Evolutionary conservation across 1,140 invertebrate species (phyloP).

Genomic region (Hesperophylax magnus): DNA sequence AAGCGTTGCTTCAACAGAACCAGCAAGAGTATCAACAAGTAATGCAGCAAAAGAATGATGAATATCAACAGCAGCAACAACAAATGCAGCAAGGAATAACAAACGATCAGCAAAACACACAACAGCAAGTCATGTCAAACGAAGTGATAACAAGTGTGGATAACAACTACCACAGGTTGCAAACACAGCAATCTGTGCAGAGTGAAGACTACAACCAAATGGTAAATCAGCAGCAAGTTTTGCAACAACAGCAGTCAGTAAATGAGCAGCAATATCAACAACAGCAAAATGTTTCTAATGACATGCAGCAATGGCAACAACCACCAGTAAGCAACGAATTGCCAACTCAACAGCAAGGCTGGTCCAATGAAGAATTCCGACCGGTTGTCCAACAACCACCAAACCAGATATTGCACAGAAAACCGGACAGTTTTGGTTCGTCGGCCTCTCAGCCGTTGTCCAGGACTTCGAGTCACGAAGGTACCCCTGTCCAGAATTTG

Average conservation of each 20-base stretch:
- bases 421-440: conserved; percentile 48
- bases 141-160: background rate
- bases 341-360: background rate
- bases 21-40: conserved; percentile 30
- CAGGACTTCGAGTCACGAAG: conserved; percentile 68
- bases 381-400: background rate
- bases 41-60: conserved; percentile 35
- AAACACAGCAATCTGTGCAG: conserved; percentile 2
- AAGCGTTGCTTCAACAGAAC: conserved; percentile 44
- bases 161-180: background rate
- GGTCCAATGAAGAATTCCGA: background rate
- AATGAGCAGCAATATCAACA: background rate
- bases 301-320: conserved; percentile 2
- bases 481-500: conserved; percentile 67
- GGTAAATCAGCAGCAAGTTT: background rate
- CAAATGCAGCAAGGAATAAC: conserved; percentile 60
- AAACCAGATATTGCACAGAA: background rate
- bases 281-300: background rate
- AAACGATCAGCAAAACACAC: conserved; percentile 18
- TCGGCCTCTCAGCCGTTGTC: conserved; percentile 50
- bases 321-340: background rate
- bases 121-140: conserved; percentile 26
- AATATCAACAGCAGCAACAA: conserved; percentile 52
- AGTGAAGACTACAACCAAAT: conserved; percentile 11
- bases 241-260: background rate